These are phyloP conservation scores for Falcaria lacertinaria DNA, from an alignment of 2,888 invertebrate genomes.

Conservation along the genomic window DNA sequence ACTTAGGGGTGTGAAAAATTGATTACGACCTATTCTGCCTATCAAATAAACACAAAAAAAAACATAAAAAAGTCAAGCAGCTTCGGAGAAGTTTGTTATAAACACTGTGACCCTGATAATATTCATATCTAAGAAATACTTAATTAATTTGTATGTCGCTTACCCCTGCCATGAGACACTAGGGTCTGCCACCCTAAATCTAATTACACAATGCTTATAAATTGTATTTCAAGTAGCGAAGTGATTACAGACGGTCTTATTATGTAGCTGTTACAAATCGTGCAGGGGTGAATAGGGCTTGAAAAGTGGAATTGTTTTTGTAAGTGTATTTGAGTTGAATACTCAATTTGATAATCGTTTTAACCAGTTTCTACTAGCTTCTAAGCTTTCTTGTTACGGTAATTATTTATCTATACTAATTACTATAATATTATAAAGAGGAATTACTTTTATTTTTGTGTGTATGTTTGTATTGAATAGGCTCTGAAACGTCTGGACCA, in stretches of 20 bases:
- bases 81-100: too few species aligned
- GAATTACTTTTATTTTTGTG: too few species aligned
- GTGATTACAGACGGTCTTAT: constrained; percentile 47
- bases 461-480: too few species aligned
- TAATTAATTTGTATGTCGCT: not conserved
- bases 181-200: constrained; percentile 23
- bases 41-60: too few species aligned
- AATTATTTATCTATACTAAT: too few species aligned
- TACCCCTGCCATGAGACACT: constrained; percentile 4
- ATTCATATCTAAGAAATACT: not conserved
- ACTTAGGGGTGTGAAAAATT: too few species aligned
- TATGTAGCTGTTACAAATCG: constrained; percentile 42
- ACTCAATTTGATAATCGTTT: not conserved
- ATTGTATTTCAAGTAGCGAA: constrained; percentile 39
- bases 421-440: too few species aligned
- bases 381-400: too few species aligned
- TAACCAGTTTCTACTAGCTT: not conserved
- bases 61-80: too few species aligned
- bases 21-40: too few species aligned
- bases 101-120: too few species aligned
- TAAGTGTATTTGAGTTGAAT: not conserved
- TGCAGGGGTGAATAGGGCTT: constrained; percentile 14
- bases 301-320: constrained; percentile 1
- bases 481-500: too few species aligned
- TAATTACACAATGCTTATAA: constrained; percentile 39